Evolutionary conservation across 2,797 vertebrate genomes (phyloP), one percentile per base, ranked within the genome.

Genomic region (Orestias chungarensis): DNA sequence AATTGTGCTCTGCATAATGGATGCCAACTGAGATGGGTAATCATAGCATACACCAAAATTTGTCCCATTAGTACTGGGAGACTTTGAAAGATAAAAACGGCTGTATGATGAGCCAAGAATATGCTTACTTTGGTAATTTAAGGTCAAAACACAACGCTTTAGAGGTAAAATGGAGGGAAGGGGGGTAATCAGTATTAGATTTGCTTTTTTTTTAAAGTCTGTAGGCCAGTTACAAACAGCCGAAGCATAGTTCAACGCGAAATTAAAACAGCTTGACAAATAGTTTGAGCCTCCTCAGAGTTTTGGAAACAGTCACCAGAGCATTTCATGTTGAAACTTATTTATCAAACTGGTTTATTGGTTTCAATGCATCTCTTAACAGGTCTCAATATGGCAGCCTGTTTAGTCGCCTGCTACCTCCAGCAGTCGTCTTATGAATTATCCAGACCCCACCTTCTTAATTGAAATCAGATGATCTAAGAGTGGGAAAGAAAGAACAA

Each of bases 1-100:
- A 87, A 85, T 80, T 74, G 44, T 75, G 70, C 64, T 80, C 76
- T 69, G 59, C 11, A 49, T 86, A 87, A 89, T 83, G 76, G 79
- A 81, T 86, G 84, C 74, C 82, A 78, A 73, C 85, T 49, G 75
- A 81, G 76, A 66, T n/a, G 74, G 81, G 81, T 85, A 88, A 89
- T 89, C 83, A 86, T 64, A 44, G 75, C 70, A 82, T 79, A 83
- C 71, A 72, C 68, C 78, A 75, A 81, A 89, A 89, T 85, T 74
- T 84, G 87, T 82, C 80, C 75, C 80, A 84, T 90, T 80, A 80
- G 86, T 76, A 64, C 64, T 64, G 64, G 35, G 64, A 73, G 71
- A 44, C 70, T 54, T 66, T 81, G 64, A 89, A 82, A 81, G 79
- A 84, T 82, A 72, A 67, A 85, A 82, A 82, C 55, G 4, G 66